phyloP scores from a whole-genome alignment of 2,888 invertebrate genomes.

The Dolomedes plantarius region DNA sequence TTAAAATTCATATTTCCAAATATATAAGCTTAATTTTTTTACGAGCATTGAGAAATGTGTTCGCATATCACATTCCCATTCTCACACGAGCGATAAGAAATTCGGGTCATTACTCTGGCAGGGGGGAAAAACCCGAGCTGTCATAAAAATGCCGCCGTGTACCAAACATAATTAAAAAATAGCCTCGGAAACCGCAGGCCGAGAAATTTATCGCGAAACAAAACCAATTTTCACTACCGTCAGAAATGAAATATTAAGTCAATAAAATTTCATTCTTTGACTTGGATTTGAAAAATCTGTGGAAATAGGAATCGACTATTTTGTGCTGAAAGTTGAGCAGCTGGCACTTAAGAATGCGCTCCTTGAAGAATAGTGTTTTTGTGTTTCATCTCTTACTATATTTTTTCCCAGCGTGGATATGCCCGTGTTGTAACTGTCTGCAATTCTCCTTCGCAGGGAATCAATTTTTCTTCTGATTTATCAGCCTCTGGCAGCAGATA shows the following conservation, averaged over 20 bases:
- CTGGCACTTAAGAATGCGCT: background rate
- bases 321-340: background rate
- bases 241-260: slow-evolving; percentile 4
- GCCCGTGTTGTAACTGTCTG: background rate
- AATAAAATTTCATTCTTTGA: background rate
- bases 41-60: no score
- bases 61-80: no score
- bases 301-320: background rate
- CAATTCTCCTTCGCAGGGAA: background rate
- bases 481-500: background rate
- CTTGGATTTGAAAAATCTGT: background rate
- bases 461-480: background rate
- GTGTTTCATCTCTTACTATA: no score
- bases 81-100: no score
- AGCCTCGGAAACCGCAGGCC: no score
- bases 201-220: background rate
- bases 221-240: background rate
- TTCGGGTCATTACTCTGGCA: no score
- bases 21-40: no score
- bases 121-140: no score
- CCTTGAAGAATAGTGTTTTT: background rate
- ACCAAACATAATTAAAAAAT: no score
- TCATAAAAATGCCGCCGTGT: no score
- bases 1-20: no score
- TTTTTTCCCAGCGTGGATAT: background rate